Base-by-base conservation (phyloP, 1,140 invertebrate species). In the Leptinotarsa texana region DNA sequence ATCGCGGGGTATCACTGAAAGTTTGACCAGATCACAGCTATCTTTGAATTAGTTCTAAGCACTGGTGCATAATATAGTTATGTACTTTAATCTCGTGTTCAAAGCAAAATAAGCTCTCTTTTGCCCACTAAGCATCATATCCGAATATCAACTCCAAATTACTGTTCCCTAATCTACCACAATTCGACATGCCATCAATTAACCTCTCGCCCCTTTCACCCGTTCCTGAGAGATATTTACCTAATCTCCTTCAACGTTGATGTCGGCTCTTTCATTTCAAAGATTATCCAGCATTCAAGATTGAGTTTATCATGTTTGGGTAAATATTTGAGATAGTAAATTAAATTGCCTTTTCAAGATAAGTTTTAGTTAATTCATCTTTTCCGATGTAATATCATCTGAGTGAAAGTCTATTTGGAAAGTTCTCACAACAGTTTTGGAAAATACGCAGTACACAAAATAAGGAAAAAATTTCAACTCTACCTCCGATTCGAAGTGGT, bases 251-350 rank as follows among this genome's bases (percentile, higher is more conserved):
- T 49, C 48, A 49, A 69, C 42, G 67, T 69, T 69, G 67, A 69
- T 69, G 67, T 69, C 67, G 67, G 67, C 27, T 49, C 67, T 69
- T 69, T 69, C 21, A 69, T 69, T 42, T 69, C 33, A 42, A 21
- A 69, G 67, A 69, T 69, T 47, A 69, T 49, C 21, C n/a, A 5
- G 27, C 13, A 69, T 69, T 69, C 21, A 69, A 69, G 67, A 69
- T 69, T 24, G 21, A 69, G 67, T 69, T 69, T 69, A 69, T 69
- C 67, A n/a, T 47, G 47, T 49, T 69, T 42, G 27, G 21, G 33
- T 33, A 69, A 69, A 69, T 69, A 69, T 69, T 69, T 69, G 42
- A 69, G 13, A 21, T 18, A 42, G 67, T 2, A 18, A 69, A 69
- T 69, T 69, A 49, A 27, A 69, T 69, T 47, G 47, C 67, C 21